Evolutionary conservation across 2,797 vertebrate genomes (phyloP).

Genomic region (Malurus splendens): DNA sequence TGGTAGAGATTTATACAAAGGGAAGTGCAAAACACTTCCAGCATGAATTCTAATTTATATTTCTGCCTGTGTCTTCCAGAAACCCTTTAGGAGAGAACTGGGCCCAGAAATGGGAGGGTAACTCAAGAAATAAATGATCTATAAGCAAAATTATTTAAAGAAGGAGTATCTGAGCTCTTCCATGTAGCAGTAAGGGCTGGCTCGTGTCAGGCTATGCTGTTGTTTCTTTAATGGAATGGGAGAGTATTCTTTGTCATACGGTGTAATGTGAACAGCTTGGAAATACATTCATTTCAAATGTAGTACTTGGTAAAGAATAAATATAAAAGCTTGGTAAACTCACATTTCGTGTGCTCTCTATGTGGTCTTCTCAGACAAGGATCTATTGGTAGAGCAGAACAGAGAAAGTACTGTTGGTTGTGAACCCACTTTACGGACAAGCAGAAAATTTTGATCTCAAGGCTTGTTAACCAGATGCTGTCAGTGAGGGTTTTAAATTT

Average conservation of each 20-base stretch:
- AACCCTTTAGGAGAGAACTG: background rate
- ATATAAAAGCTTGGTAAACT: background rate
- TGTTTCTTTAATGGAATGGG: background rate
- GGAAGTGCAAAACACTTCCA: background rate
- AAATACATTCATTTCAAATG: background rate
- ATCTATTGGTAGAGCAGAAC: background rate
- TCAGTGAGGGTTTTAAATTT: background rate
- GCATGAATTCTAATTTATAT: background rate
- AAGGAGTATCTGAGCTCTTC: background rate
- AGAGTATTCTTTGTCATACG: background rate
- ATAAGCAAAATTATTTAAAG: background rate
- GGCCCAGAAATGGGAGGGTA: background rate
- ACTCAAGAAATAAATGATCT: background rate
- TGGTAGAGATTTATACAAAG: background rate
- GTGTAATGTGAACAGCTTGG: background rate
- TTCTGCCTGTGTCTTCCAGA: background rate
- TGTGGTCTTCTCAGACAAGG: background rate
- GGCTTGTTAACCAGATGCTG: background rate
- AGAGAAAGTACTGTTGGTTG: background rate
- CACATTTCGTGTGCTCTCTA: background rate
- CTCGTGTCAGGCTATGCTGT: background rate
- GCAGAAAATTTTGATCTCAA: conserved; percentile 10
- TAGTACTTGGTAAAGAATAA: background rate
- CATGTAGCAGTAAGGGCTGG: background rate
- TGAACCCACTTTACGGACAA: background rate